These are phyloP conservation scores for Apeltes quadracus DNA, from an alignment of 2,113 vertebrate genomes.

Conservation along the genomic window DNA sequence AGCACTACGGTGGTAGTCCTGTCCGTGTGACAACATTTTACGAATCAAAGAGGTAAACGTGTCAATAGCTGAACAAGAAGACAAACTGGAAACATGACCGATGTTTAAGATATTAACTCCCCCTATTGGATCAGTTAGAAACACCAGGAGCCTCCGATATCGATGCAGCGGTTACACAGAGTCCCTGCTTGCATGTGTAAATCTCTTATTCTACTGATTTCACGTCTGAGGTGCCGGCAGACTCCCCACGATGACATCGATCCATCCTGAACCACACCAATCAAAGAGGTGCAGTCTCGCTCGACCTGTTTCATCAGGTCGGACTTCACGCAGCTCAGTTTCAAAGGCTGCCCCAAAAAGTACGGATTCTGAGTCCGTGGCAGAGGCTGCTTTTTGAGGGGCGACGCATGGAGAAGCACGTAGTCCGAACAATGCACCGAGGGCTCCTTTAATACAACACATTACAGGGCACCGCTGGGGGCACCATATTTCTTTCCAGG, in stretches of 20 bases:
- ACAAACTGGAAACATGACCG: neutral
- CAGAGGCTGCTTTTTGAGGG: neutral
- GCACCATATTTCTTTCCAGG: neutral
- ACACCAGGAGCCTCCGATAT: neutral
- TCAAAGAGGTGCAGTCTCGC: constrained; percentile 36
- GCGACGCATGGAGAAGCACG: neutral
- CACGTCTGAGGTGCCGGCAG: constrained; percentile 23
- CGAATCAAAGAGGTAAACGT: neutral
- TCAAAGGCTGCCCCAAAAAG: neutral
- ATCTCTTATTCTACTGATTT: constrained; percentile 39
- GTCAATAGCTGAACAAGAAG: neutral
- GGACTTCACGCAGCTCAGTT: constrained; percentile 24
- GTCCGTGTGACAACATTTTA: neutral
- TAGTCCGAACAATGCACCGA: neutral
- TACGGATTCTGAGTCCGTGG: neutral
- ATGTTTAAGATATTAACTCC: neutral
- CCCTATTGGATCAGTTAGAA: constrained; percentile 15
- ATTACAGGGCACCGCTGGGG: neutral
- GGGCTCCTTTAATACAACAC: too few relatives aligned
- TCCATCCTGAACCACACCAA: constrained; percentile 43
- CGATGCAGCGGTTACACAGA: constrained; percentile 1
- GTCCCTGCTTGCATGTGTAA: constrained; percentile 10
- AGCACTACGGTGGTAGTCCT: neutral
- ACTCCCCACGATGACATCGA: constrained; percentile 43
- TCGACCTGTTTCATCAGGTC: constrained; percentile 27